Evolutionary conservation across 1,140 invertebrate species (phyloP).

Genomic region (Trichonephila inaurata): DNA sequence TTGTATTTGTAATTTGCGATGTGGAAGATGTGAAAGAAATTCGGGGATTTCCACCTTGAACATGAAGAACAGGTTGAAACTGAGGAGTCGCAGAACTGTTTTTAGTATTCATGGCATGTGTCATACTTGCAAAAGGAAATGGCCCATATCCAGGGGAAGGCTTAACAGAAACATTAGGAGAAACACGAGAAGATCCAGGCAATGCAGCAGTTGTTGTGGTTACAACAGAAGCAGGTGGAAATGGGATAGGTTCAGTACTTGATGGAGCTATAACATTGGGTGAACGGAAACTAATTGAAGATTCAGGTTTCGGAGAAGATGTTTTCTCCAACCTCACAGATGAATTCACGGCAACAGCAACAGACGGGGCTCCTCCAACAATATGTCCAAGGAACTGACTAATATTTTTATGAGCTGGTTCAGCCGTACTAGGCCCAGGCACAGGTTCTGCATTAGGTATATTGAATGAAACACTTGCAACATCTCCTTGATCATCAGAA

Average conservation of each 20-base stretch:
- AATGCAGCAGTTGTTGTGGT: conserved; percentile 76
- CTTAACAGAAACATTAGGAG: conserved; percentile 80
- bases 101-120: conserved; percentile 87
- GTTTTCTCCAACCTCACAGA: conserved; percentile 44
- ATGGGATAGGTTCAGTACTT: conserved; percentile 80
- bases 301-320: conserved; percentile 64
- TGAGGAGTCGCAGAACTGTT: conserved; percentile 78
- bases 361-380: conserved; percentile 78
- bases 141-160: conserved; percentile 83
- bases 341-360: conserved; percentile 46
- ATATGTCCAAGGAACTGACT: conserved; percentile 81
- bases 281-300: conserved; percentile 78
- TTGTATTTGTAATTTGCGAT: conserved; percentile 78
- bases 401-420: conserved; percentile 81
- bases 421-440: conserved; percentile 80
- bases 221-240: conserved; percentile 78
- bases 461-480: conserved; percentile 76
- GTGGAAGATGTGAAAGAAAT: conserved; percentile 75
- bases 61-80: conserved; percentile 75
- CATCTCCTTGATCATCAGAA: conserved; percentile 67
- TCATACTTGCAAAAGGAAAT: conserved; percentile 94
- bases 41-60: conserved; percentile 72
- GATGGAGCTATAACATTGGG: conserved; percentile 81
- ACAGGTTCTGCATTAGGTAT: conserved; percentile 77
- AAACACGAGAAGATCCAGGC: conserved; percentile 75